These are phyloP conservation scores for Echeneis naucrates DNA, from an alignment of 2,797 vertebrate species.

Conservation along the genomic window DNA sequence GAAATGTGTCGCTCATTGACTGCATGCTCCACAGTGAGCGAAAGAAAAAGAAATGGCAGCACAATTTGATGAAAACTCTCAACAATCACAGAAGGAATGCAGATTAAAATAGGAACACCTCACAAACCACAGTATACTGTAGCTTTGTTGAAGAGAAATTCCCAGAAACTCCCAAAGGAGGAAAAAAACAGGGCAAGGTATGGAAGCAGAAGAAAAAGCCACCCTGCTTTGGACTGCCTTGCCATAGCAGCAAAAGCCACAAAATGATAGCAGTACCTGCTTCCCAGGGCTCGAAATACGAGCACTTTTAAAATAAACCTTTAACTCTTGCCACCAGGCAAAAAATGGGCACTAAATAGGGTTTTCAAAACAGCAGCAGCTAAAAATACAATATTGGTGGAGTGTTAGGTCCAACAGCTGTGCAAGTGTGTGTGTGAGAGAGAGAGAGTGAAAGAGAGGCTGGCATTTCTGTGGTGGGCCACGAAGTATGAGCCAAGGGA, in stretches of 20 bases:
- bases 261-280: conserved; percentile 71
- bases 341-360: conserved; percentile 67
- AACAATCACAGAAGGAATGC: conserved; percentile 21
- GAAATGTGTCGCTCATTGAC: conserved; percentile 51
- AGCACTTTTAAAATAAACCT: conserved; percentile 81
- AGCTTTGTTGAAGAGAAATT: conserved; percentile 53
- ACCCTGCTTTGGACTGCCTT: conserved; percentile 44
- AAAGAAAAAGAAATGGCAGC: not conserved
- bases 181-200: conserved; percentile 32
- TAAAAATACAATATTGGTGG: conserved; percentile 84
- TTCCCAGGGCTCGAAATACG: conserved; percentile 71
- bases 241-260: conserved; percentile 47
- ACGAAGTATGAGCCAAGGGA: conserved; percentile 72
- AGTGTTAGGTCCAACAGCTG: conserved; percentile 74
- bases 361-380: conserved; percentile 80
- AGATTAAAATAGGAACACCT: conserved; percentile 68
- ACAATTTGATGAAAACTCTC: conserved; percentile 51
- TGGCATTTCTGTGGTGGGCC: conserved; percentile 80
- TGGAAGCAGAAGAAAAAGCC: conserved; percentile 21
- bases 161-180: conserved; percentile 54
- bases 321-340: conserved; percentile 77
- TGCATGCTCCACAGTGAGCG: conserved; percentile 18
- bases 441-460: conserved; percentile 48
- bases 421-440: conserved; percentile 50
- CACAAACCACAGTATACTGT: conserved; percentile 63